These are phyloP conservation scores for Bryconaethiops microstoma DNA, from an alignment of 2,797 vertebrate genomes.

Conservation along the genomic window DNA sequence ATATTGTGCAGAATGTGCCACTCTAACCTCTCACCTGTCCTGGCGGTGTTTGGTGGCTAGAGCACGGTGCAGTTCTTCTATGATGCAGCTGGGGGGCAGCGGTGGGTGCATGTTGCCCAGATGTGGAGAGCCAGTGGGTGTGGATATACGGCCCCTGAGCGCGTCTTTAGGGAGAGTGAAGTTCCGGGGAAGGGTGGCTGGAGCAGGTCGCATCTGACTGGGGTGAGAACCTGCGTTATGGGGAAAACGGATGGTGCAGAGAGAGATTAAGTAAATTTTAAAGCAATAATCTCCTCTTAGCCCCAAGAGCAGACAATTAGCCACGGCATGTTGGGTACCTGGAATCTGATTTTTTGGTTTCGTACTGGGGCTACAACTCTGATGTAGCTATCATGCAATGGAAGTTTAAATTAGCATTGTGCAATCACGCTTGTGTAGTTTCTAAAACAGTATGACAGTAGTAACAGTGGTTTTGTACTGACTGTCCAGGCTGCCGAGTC, in stretches of 20 bases:
- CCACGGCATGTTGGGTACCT: background rate
- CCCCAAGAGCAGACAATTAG: background rate
- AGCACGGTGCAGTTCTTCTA: slow-evolving; percentile 94
- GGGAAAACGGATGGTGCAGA: background rate
- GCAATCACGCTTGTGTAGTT: too few relatives aligned
- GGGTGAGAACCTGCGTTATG: slow-evolving; percentile 66
- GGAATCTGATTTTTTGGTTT: background rate
- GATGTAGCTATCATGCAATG: too few relatives aligned
- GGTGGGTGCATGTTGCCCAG: slow-evolving; percentile 84
- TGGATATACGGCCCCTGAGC: slow-evolving; percentile 84
- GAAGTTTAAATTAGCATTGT: too few relatives aligned
- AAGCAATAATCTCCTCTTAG: background rate
- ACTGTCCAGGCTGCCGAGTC: slow-evolving; percentile 80
- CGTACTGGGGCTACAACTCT: too few relatives aligned
- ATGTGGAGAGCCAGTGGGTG: slow-evolving; percentile 89
- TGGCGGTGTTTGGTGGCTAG: slow-evolving; percentile 93
- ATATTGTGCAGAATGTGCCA: background rate
- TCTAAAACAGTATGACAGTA: background rate
- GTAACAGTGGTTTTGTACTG: slow-evolving; percentile 47
- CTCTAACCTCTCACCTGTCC: slow-evolving; percentile 82
- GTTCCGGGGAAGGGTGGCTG: slow-evolving; percentile 81
- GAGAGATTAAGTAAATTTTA: background rate
- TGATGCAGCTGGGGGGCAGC: slow-evolving; percentile 93
- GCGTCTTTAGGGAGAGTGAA: slow-evolving; percentile 80
- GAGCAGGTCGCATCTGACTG: slow-evolving; percentile 72